Evolutionary conservation across 2,797 vertebrate genomes (phyloP), one percentile per base, ranked within the genome.

Genomic region (Gymnodraco acuticeps): DNA sequence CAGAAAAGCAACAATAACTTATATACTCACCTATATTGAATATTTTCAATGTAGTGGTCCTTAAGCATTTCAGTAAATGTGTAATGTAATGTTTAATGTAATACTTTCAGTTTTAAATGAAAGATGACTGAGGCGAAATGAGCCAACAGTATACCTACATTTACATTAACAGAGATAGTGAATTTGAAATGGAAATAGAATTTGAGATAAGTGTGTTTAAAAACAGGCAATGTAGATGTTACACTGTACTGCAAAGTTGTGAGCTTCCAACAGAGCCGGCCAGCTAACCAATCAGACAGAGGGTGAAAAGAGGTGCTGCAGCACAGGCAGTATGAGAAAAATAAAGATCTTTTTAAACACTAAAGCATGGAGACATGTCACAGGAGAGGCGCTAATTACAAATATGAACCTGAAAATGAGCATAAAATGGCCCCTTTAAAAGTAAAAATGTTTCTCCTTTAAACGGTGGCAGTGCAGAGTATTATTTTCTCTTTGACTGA

Each of bases 111-210:
- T 55, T 67, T 69, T 71, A 85, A 87, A 83, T 85, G 23, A 77
- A 48, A 55, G 16, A 20, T 56, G 70, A 27, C 16, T 19, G 27
- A 70, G 64, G 68, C 61, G 31, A 14, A 23, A 13, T 45, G 51
- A 70, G 72, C 54, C 55, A 66, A 68, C 61, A 55, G 43, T 58
- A 60, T 45, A 23, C 56, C 55, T 65, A 42, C 77, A 60, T 75
- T 83, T 75, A 80, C 60, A 82, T 87, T 89, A 92, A 91, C 81
- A 87, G 23, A 78, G 82, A 87, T 84, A 6, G 13, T 16, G 63
- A 52, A n/a, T 51, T n/a, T n/a, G n/a, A 47, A 31, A 47, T n/a
- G 10, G 3, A 31, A 48, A 62, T 51, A 10, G 31, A 73, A 77
- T 33, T 43, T 58, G 9, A 73, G 73, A 92, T 85, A 83, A 68